Conservation (phyloP, 2,797 vertebrate genomes). For the Characodon lateralis region DNA sequence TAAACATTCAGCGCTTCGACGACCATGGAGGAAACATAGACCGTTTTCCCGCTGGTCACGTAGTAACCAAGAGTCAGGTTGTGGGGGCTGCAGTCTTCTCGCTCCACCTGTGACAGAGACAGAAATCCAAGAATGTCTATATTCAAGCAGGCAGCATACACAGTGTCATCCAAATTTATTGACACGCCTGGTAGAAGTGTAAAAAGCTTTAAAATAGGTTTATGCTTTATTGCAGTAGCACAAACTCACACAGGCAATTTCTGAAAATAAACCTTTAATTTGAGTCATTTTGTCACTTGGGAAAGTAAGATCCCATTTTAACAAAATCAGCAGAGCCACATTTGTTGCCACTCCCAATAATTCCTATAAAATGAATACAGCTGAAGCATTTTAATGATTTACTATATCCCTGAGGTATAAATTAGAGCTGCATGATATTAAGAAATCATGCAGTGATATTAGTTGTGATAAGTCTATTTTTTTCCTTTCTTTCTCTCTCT, state of each 20-base stretch:
- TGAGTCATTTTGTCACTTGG: neutral
- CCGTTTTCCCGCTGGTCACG: slow-evolving; percentile 81
- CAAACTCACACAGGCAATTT: neutral
- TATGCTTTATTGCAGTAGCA: neutral
- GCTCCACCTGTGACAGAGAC: slow-evolving; percentile 73
- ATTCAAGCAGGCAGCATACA: neutral
- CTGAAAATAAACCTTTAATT: neutral
- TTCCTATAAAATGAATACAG: neutral
- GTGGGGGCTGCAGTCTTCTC: slow-evolving; percentile 78
- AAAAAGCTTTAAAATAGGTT: neutral
- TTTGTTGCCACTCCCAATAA: neutral
- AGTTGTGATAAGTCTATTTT: neutral
- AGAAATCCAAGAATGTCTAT: neutral
- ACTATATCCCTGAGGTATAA: neutral
- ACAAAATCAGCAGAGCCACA: neutral
- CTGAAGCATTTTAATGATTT: neutral
- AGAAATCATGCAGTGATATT: neutral
- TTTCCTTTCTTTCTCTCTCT: neutral
- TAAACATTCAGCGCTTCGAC: slow-evolving; percentile 85
- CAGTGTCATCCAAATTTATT: too few species aligned
- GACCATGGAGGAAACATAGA: slow-evolving; percentile 86
- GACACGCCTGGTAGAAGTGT: too few species aligned
- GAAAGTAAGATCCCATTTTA: neutral
- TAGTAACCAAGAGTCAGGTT: slow-evolving; percentile 93
- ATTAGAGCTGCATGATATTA: neutral